phyloP scores from a whole-genome alignment of 53 echinoderm and acorn worm species.

The Patiria pectinifera region DNA sequence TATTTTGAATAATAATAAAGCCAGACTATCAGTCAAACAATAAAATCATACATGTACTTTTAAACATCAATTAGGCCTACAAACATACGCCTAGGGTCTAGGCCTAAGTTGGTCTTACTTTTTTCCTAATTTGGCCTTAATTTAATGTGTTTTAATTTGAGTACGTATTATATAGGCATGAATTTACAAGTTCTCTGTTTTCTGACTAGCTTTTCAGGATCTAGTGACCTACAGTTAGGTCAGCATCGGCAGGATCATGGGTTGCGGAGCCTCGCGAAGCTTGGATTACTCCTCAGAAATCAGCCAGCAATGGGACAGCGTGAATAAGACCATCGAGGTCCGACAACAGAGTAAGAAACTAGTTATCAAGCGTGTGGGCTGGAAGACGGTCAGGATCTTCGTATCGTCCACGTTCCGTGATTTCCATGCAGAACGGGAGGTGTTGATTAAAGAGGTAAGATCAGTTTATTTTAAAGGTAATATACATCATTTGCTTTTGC shows the following conservation, averaged over 20 bases:
- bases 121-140: too few relatives aligned
- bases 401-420: conserved; percentile 95
- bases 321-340: conserved; percentile 83
- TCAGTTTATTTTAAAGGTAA: background rate
- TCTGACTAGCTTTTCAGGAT: background rate
- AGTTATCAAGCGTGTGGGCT: conserved; percentile 83
- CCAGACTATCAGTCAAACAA: too few relatives aligned
- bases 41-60: too few relatives aligned
- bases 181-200: too few relatives aligned
- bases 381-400: conserved; percentile 92
- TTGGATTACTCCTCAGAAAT: conserved; percentile 78
- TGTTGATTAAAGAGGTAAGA: conserved; percentile 89
- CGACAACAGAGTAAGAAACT: conserved; percentile 69
- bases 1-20: too few relatives aligned
- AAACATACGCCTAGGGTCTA: too few relatives aligned
- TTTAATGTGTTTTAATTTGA: too few relatives aligned
- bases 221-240: background rate
- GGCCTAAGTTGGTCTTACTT: too few relatives aligned
- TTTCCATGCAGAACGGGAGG: conserved; percentile 92
- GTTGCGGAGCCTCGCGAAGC: conserved; percentile 90
- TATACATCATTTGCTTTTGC: too few relatives aligned
- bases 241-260: conserved; percentile 57
- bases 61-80: too few relatives aligned
- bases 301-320: conserved; percentile 86
- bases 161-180: too few relatives aligned